phyloP scores from a whole-genome alignment of 2,888 invertebrate species.

The Drosophila mimica region DNA sequence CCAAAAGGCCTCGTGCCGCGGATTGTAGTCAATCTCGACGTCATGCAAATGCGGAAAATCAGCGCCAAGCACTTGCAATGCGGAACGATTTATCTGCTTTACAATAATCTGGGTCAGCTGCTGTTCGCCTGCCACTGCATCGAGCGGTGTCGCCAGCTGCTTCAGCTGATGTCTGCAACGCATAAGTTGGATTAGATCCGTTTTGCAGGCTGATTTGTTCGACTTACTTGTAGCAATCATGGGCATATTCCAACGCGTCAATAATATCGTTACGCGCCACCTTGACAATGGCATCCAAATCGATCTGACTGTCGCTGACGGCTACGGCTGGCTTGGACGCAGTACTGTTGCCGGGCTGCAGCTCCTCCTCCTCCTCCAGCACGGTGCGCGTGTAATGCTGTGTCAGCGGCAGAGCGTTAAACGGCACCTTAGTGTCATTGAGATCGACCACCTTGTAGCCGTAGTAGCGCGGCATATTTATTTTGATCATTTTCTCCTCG shows the following conservation, averaged over 20 bases:
- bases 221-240: conserved; percentile 75
- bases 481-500: conserved; percentile 93
- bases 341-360: conserved; percentile 28
- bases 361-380: conserved; percentile 85
- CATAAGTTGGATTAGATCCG: background rate
- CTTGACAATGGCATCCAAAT: conserved; percentile 58
- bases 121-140: conserved; percentile 60
- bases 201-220: background rate
- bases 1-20: conserved; percentile 95
- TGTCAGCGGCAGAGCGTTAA: conserved; percentile 89
- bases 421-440: conserved; percentile 87
- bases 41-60: conserved; percentile 87
- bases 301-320: conserved; percentile 8
- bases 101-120: conserved; percentile 85
- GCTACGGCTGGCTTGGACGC: conserved; percentile 38
- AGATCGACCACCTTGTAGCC: conserved; percentile 90
- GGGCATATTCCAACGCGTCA: conserved; percentile 72
- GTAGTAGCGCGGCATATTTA: conserved; percentile 93
- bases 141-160: conserved; percentile 23
- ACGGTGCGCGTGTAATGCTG: conserved; percentile 93
- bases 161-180: conserved; percentile 41
- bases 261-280: conserved; percentile 76
- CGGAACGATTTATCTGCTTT: conserved; percentile 89
- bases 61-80: conserved; percentile 87
- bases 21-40: conserved; percentile 90